Evolutionary conservation across 2,888 invertebrate species (phyloP), one percentile per base, ranked within the genome.

Genomic region (Orchesellides sinensis): DNA sequence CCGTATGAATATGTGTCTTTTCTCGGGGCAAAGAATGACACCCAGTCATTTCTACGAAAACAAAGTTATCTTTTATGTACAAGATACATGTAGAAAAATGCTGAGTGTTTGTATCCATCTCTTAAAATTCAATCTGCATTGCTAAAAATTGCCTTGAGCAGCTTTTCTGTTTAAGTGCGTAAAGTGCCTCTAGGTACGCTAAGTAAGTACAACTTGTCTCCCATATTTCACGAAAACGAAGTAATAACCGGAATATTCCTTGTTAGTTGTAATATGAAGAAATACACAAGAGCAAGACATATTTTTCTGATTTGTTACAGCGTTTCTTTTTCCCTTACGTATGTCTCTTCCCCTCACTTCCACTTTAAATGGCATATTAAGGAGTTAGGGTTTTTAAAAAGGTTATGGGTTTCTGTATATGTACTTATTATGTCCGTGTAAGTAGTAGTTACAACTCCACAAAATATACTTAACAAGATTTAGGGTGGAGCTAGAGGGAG

Each of bases 391-490:
- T 54, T 74, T 61, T 74, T 74, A 65, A 74, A 65, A 74, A 52
- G 49, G 54, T 75, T 75, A 75, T 75, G 75, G 45, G 5, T 54
- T 66, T 21, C 54, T 65, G 49, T 63, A 8, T 54, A 40, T 66
- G 32, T 52, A 21, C 78, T 23, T 45, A n/a, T 69, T 78, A 78
- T 54, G 63, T 63, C 19, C 19, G 35, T 69, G 70, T 69, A 63
- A 79, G 70, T 61, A 70, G 63, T 27, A 45, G 29, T 10, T 69
- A 69, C 59, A 49, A 78, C 78, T 79, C 70, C 63, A 70, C 78
- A 79, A 70, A 79, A 78, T 66, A 70, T 70, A 63, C 78, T 79
- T 79, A 70, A 70, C 78, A 79, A 70, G 78, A 47, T 63, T 70
- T 52, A 25, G 40, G 70, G 70, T 61, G 78, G 78, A 79, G 68